Evolutionary conservation across 1,140 invertebrate genomes (phyloP).

Genomic region (Matsumurasca onukii): DNA sequence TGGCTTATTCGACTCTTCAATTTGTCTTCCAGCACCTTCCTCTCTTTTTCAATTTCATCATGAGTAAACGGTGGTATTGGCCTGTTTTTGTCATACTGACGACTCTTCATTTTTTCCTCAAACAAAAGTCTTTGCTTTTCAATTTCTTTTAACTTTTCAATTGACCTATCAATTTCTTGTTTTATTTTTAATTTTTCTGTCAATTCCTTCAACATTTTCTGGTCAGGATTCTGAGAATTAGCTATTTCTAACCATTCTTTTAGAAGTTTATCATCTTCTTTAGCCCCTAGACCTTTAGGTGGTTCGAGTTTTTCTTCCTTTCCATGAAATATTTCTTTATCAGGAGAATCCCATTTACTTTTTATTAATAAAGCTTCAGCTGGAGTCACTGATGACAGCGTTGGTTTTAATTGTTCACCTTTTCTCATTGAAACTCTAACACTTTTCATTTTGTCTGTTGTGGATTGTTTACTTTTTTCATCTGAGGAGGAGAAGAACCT

Average conservation of each 20-base stretch:
- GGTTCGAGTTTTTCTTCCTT: constrained; percentile 9
- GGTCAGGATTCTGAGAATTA: constrained; percentile 24
- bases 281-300: too few species aligned
- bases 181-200: background rate
- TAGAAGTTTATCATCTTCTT: constrained; percentile 36
- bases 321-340: background rate
- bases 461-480: background rate
- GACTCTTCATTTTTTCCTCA: constrained; percentile 8
- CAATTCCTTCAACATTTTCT: constrained; percentile 10
- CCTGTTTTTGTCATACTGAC: background rate
- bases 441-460: constrained; percentile 1
- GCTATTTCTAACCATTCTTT: constrained; percentile 37
- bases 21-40: background rate
- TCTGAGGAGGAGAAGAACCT: constrained; percentile 8
- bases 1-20: background rate
- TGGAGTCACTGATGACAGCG: background rate
- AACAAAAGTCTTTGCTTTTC: background rate
- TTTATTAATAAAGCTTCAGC: constrained; percentile 2
- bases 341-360: constrained; percentile 22
- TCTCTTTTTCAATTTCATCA: background rate
- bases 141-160: constrained; percentile 7
- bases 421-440: constrained; percentile 5
- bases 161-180: constrained; percentile 18
- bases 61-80: background rate
- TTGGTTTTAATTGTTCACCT: background rate